Evolutionary conservation across 2,888 invertebrate genomes (phyloP).

Genomic region (Dryocosmus kuriphilus): DNA sequence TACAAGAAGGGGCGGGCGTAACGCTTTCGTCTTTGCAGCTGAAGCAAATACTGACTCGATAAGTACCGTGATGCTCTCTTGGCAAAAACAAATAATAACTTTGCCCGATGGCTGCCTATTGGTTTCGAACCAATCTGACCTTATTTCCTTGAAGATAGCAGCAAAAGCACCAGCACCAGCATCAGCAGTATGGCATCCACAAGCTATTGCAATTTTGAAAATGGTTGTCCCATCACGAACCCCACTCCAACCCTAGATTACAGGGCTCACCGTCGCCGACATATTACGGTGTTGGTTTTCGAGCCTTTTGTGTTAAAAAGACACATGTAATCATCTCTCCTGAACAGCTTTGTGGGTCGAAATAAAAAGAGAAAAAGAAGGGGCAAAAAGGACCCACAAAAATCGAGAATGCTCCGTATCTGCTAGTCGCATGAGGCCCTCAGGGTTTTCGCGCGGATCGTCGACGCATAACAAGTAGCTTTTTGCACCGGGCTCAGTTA

Average conservation of each 20-base stretch:
- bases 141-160: conserved; percentile 62
- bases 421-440: conserved; percentile 49
- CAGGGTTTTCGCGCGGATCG: conserved; percentile 45
- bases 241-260: conserved; percentile 69
- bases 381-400: conserved; percentile 52
- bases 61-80: conserved; percentile 68
- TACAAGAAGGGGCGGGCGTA: conserved; percentile 57
- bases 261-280: conserved; percentile 75
- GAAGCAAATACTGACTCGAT: conserved; percentile 67
- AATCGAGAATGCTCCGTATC: conserved; percentile 51
- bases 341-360: conserved; percentile 51
- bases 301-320: conserved; percentile 78
- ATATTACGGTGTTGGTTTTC: conserved; percentile 78
- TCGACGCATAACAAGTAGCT: conserved; percentile 59
- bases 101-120: conserved; percentile 59
- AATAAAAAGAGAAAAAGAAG: conserved; percentile 53
- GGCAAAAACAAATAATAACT: conserved; percentile 76
- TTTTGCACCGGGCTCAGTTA: conserved; percentile 53
- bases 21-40: conserved; percentile 62
- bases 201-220: conserved; percentile 73
- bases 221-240: conserved; percentile 75
- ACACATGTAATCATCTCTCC: conserved; percentile 75
- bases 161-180: conserved; percentile 55
- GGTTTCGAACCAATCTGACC: conserved; percentile 61
- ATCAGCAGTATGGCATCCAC: conserved; percentile 57